These are phyloP conservation scores for Amphimedon queenslandica DNA, from an alignment of 37 sponge, comb jelly and placozoan species.

Conservation along the genomic window DNA sequence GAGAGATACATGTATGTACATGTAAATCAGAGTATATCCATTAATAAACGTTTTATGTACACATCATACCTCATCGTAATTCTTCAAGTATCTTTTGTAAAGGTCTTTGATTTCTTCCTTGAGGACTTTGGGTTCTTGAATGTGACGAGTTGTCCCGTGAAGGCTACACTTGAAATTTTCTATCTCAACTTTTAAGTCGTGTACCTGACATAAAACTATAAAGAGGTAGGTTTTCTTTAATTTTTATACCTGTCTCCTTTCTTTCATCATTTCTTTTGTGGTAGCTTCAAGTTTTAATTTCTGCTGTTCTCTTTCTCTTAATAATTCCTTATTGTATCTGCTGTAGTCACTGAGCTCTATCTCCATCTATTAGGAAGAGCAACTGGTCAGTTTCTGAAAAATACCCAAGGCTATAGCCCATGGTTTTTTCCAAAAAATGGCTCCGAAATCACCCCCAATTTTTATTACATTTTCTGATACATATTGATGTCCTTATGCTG, in stretches of 20 bases:
- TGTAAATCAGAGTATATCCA: too few species aligned
- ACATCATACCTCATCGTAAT: slow-evolving; percentile 59
- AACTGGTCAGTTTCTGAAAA: too few species aligned
- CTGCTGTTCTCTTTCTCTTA: slow-evolving; percentile 67
- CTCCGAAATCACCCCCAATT: too few species aligned
- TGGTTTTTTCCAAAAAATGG: too few species aligned
- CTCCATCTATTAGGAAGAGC: slow-evolving; percentile 89
- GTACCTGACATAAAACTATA: slow-evolving; percentile 21
- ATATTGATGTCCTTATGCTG: too few species aligned
- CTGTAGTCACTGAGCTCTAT: slow-evolving; percentile 77
- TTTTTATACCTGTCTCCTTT: slow-evolving; percentile 61
- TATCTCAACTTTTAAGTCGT: slow-evolving; percentile 72
- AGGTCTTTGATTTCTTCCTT: slow-evolving; percentile 68
- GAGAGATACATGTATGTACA: neutral
- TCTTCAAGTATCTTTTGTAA: slow-evolving; percentile 56
- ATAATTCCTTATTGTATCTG: slow-evolving; percentile 72
- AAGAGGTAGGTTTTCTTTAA: neutral
- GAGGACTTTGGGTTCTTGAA: slow-evolving; percentile 92
- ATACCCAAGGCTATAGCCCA: too few species aligned
- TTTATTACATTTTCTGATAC: too few species aligned
- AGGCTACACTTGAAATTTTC: slow-evolving; percentile 81
- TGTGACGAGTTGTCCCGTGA: slow-evolving; percentile 71
- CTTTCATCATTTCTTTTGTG: slow-evolving; percentile 78
- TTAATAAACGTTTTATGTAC: neutral
- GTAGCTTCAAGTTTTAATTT: slow-evolving; percentile 82